A percentile compares a stretch with the other conserved stretches of the same genome.
phyloP scores from a whole-genome alignment of 2,797 vertebrate genomes.

The Oreonectes daqikongensis region DNA sequence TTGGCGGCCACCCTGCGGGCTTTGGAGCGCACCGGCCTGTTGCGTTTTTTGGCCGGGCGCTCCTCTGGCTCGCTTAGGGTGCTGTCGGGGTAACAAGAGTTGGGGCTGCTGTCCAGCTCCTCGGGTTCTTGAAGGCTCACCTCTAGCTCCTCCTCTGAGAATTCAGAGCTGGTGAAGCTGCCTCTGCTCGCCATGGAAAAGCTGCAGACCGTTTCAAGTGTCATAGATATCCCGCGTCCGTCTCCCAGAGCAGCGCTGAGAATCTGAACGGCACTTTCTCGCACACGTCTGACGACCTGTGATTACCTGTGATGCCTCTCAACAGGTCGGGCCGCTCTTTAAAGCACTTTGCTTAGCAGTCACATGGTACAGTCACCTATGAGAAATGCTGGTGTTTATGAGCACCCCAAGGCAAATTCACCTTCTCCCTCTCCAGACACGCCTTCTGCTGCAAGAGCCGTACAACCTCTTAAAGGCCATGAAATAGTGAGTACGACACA shows the following conservation, averaged over 20 bases:
- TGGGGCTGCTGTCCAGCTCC: slow-evolving; percentile 61
- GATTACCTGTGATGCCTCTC: slow-evolving; percentile 67
- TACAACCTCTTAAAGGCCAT: slow-evolving; percentile 54
- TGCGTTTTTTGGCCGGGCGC: slow-evolving; percentile 75
- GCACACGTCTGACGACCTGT: slow-evolving; percentile 65
- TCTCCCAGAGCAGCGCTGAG: background rate
- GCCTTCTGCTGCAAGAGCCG: slow-evolving; percentile 67
- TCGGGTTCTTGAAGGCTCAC: slow-evolving; percentile 60
- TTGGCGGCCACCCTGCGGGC: slow-evolving; percentile 88
- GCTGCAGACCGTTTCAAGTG: background rate
- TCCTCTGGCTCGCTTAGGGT: slow-evolving; percentile 71
- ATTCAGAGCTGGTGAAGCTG: slow-evolving; percentile 71
- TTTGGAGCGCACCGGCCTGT: slow-evolving; percentile 86
- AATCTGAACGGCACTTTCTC: slow-evolving; percentile 52
- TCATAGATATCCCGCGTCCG: background rate
- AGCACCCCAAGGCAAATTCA: slow-evolving; percentile 75
- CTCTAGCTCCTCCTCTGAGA: slow-evolving; percentile 79
- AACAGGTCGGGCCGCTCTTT: slow-evolving; percentile 77
- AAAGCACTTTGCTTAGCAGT: slow-evolving; percentile 69
- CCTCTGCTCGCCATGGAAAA: slow-evolving; percentile 70
- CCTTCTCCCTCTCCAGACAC: slow-evolving; percentile 78
- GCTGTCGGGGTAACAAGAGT: slow-evolving; percentile 65
- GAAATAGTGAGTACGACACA: slow-evolving; percentile 50
- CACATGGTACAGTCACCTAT: slow-evolving; percentile 82
- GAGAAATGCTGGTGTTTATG: slow-evolving; percentile 78